phyloP scores from a whole-genome alignment of 2,113 vertebrate species.

The Calyptommatus sinebrachiatus region DNA sequence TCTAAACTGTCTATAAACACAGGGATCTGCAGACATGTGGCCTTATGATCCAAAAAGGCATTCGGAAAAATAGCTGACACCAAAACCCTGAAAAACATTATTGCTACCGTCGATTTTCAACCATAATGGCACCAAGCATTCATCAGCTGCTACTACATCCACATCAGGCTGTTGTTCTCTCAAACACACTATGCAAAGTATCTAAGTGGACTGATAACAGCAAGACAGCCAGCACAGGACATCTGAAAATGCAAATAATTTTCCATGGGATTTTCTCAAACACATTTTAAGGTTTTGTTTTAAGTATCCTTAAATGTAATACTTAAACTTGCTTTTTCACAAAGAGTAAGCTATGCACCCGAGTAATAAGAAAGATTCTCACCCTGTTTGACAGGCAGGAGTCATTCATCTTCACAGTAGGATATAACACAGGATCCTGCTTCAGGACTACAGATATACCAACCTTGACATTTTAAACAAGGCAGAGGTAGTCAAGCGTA shows the following conservation, averaged over 20 bases:
- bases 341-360: neutral
- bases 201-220: neutral
- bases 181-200: neutral
- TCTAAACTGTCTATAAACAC: conserved; percentile 47
- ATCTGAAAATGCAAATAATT: conserved; percentile 37
- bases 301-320: neutral
- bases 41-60: neutral
- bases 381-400: neutral
- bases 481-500: conserved; percentile 28
- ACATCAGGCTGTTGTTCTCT: neutral
- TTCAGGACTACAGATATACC: conserved; percentile 32
- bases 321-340: neutral
- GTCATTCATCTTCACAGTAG: conserved; percentile 26
- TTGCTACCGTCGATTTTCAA: neutral
- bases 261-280: neutral
- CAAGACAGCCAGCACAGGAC: neutral
- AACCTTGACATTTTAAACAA: conserved; percentile 61
- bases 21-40: conserved; percentile 21
- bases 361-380: neutral
- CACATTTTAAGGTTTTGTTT: neutral
- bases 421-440: conserved; percentile 38
- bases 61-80: conserved; percentile 27
- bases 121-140: neutral
- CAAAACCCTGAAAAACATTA: conserved; percentile 11
- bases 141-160: neutral